Evolutionary conservation across 2,888 invertebrate species (phyloP).

Genomic region (Hoplodrina blanda): DNA sequence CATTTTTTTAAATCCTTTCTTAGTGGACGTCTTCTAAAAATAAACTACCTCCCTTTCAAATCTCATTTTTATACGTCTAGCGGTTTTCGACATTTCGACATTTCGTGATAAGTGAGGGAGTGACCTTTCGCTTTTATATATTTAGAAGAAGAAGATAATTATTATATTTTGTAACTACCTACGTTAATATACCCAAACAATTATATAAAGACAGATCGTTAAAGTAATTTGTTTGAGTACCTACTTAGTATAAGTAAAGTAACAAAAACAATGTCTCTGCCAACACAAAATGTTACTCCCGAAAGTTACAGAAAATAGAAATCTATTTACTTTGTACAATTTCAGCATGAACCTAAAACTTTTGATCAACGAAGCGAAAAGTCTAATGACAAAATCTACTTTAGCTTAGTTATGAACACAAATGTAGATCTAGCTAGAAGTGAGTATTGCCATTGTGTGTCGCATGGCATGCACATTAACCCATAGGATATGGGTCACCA

Average conservation of each 20-base stretch:
- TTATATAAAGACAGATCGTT: neutral
- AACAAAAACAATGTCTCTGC: neutral
- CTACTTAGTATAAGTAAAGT: neutral
- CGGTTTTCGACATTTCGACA: too few relatives aligned
- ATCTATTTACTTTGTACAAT: neutral
- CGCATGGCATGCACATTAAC: conserved; percentile 34
- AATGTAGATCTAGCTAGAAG: neutral
- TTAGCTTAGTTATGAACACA: conserved; percentile 15
- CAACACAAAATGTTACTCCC: neutral
- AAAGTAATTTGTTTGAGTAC: neutral
- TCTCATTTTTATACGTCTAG: too few relatives aligned
- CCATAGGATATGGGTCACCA: conserved; percentile 42
- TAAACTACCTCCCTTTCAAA: too few relatives aligned
- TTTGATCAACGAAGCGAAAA: conserved; percentile 4
- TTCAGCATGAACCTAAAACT: conserved; percentile 1
- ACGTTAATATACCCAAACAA: neutral
- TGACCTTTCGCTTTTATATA: too few relatives aligned
- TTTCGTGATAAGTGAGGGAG: too few relatives aligned
- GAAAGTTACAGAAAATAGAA: neutral
- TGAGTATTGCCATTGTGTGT: conserved; percentile 10
- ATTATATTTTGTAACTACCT: too few relatives aligned
- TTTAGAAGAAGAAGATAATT: too few relatives aligned
- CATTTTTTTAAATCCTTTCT: too few relatives aligned
- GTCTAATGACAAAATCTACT: conserved; percentile 20
- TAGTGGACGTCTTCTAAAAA: too few relatives aligned